Evolutionary conservation across 2,113 vertebrate species (phyloP).

Genomic region (Pandion haliaetus): DNA sequence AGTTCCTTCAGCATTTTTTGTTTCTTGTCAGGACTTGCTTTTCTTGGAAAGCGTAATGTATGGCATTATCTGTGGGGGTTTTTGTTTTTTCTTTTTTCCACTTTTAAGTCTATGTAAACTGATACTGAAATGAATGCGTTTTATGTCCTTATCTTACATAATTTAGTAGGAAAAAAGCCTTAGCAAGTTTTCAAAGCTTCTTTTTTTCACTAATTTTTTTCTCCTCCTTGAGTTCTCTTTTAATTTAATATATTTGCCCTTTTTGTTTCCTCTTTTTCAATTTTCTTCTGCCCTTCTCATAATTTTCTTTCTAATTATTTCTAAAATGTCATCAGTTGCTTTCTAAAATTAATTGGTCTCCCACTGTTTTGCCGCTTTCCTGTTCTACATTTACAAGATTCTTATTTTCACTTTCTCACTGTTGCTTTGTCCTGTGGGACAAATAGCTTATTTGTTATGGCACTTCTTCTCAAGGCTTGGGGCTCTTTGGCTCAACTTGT

Average conservation of each 20-base stretch:
- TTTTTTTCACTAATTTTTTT: background rate
- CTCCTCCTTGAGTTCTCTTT: background rate
- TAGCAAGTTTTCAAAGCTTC: background rate
- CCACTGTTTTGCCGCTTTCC: background rate
- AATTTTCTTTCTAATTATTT: slow-evolving; percentile 12
- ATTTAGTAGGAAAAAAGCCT: background rate
- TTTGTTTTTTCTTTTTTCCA: background rate
- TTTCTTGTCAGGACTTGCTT: background rate
- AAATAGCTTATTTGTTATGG: background rate
- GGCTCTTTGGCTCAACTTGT: background rate
- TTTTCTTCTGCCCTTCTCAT: background rate
- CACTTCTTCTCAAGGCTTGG: background rate
- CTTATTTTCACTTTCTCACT: background rate
- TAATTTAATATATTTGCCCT: background rate
- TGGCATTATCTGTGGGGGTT: background rate
- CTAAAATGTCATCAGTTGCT: background rate
- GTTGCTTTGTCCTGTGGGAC: background rate
- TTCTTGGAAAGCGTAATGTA: background rate
- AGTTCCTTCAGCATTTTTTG: background rate
- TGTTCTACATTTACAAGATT: background rate
- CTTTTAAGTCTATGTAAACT: background rate
- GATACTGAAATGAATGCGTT: background rate
- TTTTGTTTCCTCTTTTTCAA: background rate
- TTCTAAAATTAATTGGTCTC: background rate
- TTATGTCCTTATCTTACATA: background rate